Evolutionary conservation across 2,797 vertebrate species (phyloP), one percentile per base, ranked within the genome.

Genomic region (Gila robusta): DNA sequence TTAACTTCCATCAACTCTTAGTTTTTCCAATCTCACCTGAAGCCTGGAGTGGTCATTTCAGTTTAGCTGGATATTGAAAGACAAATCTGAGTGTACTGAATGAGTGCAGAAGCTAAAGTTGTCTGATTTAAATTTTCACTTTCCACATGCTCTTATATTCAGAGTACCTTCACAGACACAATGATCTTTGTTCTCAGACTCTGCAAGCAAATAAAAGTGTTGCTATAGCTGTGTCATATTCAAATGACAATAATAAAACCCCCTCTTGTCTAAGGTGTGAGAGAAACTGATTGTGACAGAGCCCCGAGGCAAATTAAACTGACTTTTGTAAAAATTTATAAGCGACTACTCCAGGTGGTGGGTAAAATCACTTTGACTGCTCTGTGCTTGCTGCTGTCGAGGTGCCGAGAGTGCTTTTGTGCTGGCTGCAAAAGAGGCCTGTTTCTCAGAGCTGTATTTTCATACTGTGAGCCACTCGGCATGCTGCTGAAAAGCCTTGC

Each of bases 301-400:
- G 62, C 71, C 39, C 83, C 28, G 39, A 86, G 72, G 89, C 80
- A 32, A 93, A 92, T 91, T 83, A 89, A 85, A 86, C 54, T 19
- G 90, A 92, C 91, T 87, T 90, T 71, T 83, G 49, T 69, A 86
- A 89, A 49, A 83, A 90, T 89, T 67, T 85, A 44, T 59, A 78
- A 84, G 83, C 85, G 87, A 90, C 91, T 84, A 89, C 85, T 91
- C 87, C 74, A 32, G n/a, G 54, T 78, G 81, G 83, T 87, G 87
- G 87, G 90, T 89, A 80, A 93, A 94, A 94, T 93, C 89, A 91
- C 66, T 92, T 89, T 94, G 91, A 93, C 93, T 88, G 72, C 72
- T 37, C 79, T 28, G 41, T 10, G 74, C 82, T 91, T 88, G 74
- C 81, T 86, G 67, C 83, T 89, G 76, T 44, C 56, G 54, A 73